Base-by-base conservation (phyloP, 2,797 vertebrate species). In the Hybognathus amarus region DNA sequence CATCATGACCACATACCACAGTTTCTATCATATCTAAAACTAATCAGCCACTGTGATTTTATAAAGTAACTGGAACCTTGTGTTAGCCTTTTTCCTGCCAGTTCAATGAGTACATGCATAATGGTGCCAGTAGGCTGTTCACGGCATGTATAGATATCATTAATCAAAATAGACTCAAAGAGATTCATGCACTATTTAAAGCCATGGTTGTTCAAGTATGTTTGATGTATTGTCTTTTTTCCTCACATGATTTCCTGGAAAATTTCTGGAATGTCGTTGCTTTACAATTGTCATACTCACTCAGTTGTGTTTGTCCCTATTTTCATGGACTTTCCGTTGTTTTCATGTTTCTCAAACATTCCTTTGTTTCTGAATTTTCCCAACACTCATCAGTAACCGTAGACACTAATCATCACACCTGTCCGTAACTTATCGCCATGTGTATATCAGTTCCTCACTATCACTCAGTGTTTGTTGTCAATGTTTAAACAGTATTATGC, bases 21-120 rank as follows among this genome's bases (percentile, higher is more conserved):
- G n/a, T 70, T 80, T 80, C 11, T 71, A 59, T 69, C n/a, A 70
- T 68, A 56, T 69, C n/a, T 59, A 56, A 68, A 70, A 70, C 17
- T 56, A 69, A 56, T 80, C 67, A 42, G 36, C 24, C 52, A 18
- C 24, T 22, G 38, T 33, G 12, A 61, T 61, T 80, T 71, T 71
- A 40, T 61, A 71, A 50, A 78, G 79, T 71, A 71, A 45, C 38
- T 80, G 40, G 38, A 71, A 71, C 17, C 64, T 68, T 1, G 15
- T 42, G 56, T 77, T 67, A 68, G 20, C 33, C 47, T 80, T 59
- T n/a, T 71, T 33, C 30, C 67, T 80, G 36, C 79, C 67, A 71
- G 79, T 61, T 80, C 67, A 61, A 33, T 61, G 38, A 61, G 52
- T 71, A 30, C 24, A 80, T 71, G 61, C 79, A 80, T 71, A 68